Conservation (phyloP, 2,797 vertebrate species). For the Aldrovandia affinis region DNA sequence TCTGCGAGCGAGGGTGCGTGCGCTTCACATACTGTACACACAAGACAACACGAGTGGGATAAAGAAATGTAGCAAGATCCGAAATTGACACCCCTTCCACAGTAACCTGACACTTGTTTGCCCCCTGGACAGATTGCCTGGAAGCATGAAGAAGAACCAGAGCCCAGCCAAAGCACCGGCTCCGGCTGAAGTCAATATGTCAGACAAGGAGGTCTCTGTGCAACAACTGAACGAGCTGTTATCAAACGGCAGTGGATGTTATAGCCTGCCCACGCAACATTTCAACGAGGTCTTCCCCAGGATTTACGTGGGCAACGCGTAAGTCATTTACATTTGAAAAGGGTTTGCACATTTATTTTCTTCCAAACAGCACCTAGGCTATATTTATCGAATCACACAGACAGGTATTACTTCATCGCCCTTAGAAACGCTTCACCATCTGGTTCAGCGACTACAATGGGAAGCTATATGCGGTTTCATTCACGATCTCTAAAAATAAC, state of each 20-base stretch:
- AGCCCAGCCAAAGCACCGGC: constrained; percentile 68
- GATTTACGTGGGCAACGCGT: constrained; percentile 96
- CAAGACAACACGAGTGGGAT: constrained; percentile 42
- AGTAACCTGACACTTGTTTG: constrained; percentile 51
- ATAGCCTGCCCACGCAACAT: constrained; percentile 91
- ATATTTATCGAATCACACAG: constrained; percentile 28
- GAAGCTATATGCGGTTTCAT: neutral
- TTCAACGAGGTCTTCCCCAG: constrained; percentile 93
- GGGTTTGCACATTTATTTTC: neutral
- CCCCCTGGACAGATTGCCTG: constrained; percentile 26
- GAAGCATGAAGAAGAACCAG: constrained; percentile 77
- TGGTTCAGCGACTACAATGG: constrained; percentile 17
- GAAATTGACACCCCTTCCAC: constrained; percentile 35
- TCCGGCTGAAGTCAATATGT: constrained; percentile 58
- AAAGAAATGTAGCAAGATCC: constrained; percentile 58
- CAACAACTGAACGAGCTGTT: constrained; percentile 91
- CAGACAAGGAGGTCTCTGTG: constrained; percentile 78
- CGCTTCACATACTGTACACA: constrained; percentile 55
- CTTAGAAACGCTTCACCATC: constrained; percentile 17
- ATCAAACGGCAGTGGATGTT: constrained; percentile 87
- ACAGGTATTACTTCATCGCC: constrained; percentile 44
- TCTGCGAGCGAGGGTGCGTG: constrained; percentile 56
- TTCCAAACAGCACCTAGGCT: neutral
- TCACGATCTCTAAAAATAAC: constrained; percentile 15
- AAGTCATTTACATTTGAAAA: constrained; percentile 67